A percentile compares a stretch with the other conserved stretches of the same genome.
phyloP scores from a whole-genome alignment of 2,113 vertebrate genomes.

The Polyodon spathula region DNA sequence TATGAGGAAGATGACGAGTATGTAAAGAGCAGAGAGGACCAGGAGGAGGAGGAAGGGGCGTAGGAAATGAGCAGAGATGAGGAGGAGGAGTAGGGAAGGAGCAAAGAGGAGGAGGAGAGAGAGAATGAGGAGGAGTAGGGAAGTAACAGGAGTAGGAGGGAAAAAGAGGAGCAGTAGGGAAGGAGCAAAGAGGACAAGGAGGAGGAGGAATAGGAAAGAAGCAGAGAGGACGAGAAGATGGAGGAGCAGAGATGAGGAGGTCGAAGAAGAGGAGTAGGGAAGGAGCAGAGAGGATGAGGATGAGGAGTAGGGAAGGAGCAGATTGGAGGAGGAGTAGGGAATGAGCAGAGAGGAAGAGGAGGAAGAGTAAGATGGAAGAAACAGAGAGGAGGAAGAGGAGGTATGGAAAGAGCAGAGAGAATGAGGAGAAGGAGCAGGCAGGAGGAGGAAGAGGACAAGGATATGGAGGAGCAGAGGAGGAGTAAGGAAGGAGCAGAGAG shows the following conservation, averaged over 20 bases:
- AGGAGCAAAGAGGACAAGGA: background rate
- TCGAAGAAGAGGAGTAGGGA: background rate
- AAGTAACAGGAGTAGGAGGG: conserved; percentile 5
- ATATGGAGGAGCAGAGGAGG: background rate
- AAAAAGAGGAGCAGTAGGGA: conserved; percentile 4
- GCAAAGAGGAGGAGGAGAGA: conserved; percentile 12
- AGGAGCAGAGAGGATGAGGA: conserved; percentile 5
- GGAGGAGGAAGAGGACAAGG: background rate
- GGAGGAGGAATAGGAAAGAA: conserved; percentile 7
- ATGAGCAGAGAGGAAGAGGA: background rate
- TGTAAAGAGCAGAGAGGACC: no score
- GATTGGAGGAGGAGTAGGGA: background rate
- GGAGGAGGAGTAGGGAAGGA: no score
- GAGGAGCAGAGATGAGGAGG: background rate
- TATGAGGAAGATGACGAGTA: no score
- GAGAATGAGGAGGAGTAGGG: no score
- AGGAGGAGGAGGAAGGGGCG: no score
- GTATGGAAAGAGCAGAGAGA: background rate
- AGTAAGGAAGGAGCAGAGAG: background rate
- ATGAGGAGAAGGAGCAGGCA: background rate
- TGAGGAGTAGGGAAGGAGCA: conserved; percentile 5
- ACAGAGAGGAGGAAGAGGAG: background rate
- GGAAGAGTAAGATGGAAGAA: background rate
- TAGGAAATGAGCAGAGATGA: no score
- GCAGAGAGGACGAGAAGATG: conserved; percentile 15